A percentile compares a stretch with the other conserved stretches of the same genome.
phyloP scores from a whole-genome alignment of 2,888 invertebrate species.

The Luffia ferchaultella region DNA sequence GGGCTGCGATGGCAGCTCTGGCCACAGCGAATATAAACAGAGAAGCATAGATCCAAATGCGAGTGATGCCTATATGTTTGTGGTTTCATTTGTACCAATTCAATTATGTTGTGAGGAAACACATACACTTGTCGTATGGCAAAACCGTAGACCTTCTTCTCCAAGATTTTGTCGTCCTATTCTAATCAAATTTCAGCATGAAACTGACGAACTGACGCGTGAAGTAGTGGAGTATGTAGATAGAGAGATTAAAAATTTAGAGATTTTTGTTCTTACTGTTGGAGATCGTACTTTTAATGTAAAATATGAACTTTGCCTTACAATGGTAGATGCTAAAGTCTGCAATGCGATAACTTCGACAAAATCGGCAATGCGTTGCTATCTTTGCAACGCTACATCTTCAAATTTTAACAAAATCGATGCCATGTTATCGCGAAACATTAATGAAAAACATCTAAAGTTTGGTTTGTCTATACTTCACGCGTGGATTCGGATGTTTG shows the following conservation, averaged over 20 bases:
- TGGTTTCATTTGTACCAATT: background rate
- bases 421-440: background rate
- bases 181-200: background rate
- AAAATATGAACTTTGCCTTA: slow-evolving; percentile 13
- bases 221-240: background rate
- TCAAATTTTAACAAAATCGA: background rate
- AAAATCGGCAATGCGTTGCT: slow-evolving; percentile 13
- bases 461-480: background rate
- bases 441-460: background rate
- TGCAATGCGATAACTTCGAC: slow-evolving; percentile 14
- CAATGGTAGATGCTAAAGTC: slow-evolving; percentile 20
- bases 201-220: background rate
- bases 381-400: background rate
- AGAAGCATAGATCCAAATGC: background rate
- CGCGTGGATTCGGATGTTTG: background rate
- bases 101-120: background rate
- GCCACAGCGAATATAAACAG: background rate
- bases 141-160: background rate
- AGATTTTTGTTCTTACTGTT: slow-evolving; percentile 3
- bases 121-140: background rate
- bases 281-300: slow-evolving; percentile 9
- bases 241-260: background rate
- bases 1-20: slow-evolving; percentile 1
- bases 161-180: slow-evolving; percentile 1
- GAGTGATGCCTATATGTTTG: background rate